Evolutionary conservation across 2,888 invertebrate species (phyloP).

Genomic region (Catocala sponsa): DNA sequence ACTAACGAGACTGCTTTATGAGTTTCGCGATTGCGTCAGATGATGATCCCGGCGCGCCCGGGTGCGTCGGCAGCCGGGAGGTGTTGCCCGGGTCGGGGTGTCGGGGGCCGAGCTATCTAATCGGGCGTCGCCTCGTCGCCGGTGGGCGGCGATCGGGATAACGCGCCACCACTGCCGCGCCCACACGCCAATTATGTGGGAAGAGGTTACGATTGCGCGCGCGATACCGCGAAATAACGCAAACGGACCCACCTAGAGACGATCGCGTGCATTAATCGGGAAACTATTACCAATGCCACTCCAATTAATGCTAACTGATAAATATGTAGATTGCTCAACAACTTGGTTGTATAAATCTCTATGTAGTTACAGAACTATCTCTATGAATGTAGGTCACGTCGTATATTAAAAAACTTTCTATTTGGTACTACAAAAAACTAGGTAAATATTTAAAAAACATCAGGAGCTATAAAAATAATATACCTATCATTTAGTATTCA

Average conservation of each 20-base stretch:
- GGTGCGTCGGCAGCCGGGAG: slow-evolving; percentile 64
- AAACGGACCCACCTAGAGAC: slow-evolving; percentile 73
- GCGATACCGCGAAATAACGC: slow-evolving; percentile 77
- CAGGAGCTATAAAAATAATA: too few relatives aligned
- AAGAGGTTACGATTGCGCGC: slow-evolving; percentile 83
- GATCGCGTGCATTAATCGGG: slow-evolving; percentile 78
- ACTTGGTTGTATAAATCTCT: slow-evolving; percentile 33
- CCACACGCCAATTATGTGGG: slow-evolving; percentile 87
- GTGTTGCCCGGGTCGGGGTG: slow-evolving; percentile 73
- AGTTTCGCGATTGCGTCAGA: slow-evolving; percentile 54
- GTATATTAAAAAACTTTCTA: slow-evolving; percentile 1
- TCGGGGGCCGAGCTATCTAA: slow-evolving; percentile 78
- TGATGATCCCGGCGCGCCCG: slow-evolving; percentile 57
- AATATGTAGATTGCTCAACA: slow-evolving; percentile 59
- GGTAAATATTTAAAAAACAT: neutral
- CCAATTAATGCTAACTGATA: slow-evolving; percentile 73
- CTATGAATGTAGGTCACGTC: neutral
- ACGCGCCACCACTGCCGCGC: slow-evolving; percentile 78
- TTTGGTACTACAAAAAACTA: neutral
- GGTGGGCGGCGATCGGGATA: slow-evolving; percentile 86
- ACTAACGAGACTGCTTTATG: slow-evolving; percentile 59
- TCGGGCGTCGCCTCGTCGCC: slow-evolving; percentile 80
- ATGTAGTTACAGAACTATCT: slow-evolving; percentile 1
- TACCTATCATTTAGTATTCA: slow-evolving; percentile 1
- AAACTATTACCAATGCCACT: slow-evolving; percentile 74